phyloP scores from a whole-genome alignment of 1,140 invertebrate genomes.

The Phortica variegata region DNA sequence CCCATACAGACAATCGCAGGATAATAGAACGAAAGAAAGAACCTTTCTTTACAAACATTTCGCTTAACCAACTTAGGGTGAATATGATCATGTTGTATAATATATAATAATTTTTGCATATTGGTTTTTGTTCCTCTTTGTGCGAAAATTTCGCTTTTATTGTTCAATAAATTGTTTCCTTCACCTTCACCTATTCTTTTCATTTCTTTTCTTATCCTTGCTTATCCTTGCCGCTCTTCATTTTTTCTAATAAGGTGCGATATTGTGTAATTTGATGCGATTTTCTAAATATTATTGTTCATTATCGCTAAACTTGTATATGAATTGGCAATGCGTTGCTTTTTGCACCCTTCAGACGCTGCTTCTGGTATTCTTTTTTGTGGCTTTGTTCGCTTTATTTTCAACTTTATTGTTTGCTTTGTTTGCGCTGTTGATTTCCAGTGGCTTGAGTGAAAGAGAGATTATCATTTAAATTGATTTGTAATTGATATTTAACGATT shows the following conservation, averaged over 20 bases:
- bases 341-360: neutral
- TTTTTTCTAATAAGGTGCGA: slow-evolving; percentile 52
- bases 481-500: slow-evolving; percentile 34
- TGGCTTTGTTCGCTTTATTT: slow-evolving; percentile 15
- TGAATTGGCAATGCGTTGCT: no score
- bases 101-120: slow-evolving; percentile 16
- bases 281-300: slow-evolving; percentile 23
- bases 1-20: no score
- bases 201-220: no score
- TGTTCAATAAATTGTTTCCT: slow-evolving; percentile 25
- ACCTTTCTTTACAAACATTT: slow-evolving; percentile 42
- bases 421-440: neutral
- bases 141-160: slow-evolving; percentile 15
- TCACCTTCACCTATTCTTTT: no score
- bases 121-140: slow-evolving; percentile 23
- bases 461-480: slow-evolving; percentile 36
- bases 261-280: slow-evolving; percentile 57
- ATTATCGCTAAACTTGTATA: no score
- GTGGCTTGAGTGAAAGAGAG: no score
- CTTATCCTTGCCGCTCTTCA: no score
- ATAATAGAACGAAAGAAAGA: no score
- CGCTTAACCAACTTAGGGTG: slow-evolving; percentile 27
- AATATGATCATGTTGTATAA: slow-evolving; percentile 9
- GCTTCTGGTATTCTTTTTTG: slow-evolving; percentile 25
- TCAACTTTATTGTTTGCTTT: neutral